These are phyloP conservation scores for Botia almorhae DNA, from an alignment of 2,797 vertebrate genomes.

Conservation along the genomic window DNA sequence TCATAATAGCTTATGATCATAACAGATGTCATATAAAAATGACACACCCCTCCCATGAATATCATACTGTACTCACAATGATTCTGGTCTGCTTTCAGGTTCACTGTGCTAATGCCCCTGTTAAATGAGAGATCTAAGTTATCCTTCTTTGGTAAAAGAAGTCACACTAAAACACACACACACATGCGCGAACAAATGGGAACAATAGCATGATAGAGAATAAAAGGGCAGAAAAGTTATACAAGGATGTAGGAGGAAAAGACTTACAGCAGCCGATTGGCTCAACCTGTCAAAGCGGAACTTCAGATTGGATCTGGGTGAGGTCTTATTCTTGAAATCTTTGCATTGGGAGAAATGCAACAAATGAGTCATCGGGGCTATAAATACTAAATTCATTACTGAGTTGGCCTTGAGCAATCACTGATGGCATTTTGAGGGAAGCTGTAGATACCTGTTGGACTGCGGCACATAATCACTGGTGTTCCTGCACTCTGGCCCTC, in stretches of 20 bases:
- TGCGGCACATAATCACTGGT: constrained; percentile 86
- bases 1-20: neutral
- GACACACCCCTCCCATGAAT: neutral
- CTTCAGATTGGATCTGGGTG: constrained; percentile 90
- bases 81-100: constrained; percentile 35
- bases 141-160: neutral
- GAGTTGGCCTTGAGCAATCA: neutral
- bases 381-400: neutral
- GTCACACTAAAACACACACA: neutral
- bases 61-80: constrained; percentile 36
- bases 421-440: neutral
- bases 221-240: neutral
- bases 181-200: neutral
- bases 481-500: constrained; percentile 80
- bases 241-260: constrained; percentile 10
- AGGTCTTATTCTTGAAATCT: constrained; percentile 89
- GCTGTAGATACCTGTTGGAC: constrained; percentile 85
- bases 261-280: constrained; percentile 81
- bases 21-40: neutral
- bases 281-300: constrained; percentile 93
- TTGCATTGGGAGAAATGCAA: constrained; percentile 25
- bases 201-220: neutral
- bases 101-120: constrained; percentile 55
- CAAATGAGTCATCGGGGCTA: neutral
- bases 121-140: constrained; percentile 36